phyloP scores from a whole-genome alignment of 53 echinoderm and acorn worm species.

The Antedon mediterranea region DNA sequence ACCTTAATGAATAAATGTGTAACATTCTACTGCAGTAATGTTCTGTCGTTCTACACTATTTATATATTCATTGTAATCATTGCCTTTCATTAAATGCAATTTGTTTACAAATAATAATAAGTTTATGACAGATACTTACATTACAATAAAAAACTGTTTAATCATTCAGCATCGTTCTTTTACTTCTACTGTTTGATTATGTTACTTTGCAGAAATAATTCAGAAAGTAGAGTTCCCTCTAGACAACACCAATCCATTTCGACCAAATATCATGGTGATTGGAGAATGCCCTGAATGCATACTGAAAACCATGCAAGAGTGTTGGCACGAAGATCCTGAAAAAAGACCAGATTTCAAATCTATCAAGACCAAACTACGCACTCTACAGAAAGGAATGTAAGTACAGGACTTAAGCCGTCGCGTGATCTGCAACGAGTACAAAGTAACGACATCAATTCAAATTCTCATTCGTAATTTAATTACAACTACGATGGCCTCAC shows the following conservation, averaged over 20 bases:
- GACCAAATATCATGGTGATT: conserved; percentile 75
- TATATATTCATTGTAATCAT: neutral
- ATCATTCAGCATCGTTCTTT: no score
- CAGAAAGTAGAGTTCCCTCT: conserved; percentile 60
- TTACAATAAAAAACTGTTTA: no score
- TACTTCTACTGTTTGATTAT: neutral
- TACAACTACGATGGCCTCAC: no score
- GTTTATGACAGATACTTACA: no score
- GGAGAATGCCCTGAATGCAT: conserved; percentile 72
- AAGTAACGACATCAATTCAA: no score
- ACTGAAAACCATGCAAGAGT: conserved; percentile 73
- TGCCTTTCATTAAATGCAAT: no score
- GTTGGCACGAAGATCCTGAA: conserved; percentile 74
- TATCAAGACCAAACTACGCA: conserved; percentile 53
- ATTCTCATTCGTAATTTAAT: no score
- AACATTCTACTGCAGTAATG: neutral
- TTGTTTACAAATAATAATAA: no score
- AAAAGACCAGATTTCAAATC: conserved; percentile 73
- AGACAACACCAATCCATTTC: conserved; percentile 49
- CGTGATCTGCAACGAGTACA: no score
- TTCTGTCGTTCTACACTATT: neutral
- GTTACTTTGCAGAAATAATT: conserved; percentile 47
- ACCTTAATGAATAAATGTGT: no score
- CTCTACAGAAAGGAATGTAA: conserved; percentile 91
- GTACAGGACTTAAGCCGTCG: conserved; percentile 9